These are phyloP conservation scores for Drosophila bocqueti DNA, from an alignment of 1,140 invertebrate species.

Conservation along the genomic window DNA sequence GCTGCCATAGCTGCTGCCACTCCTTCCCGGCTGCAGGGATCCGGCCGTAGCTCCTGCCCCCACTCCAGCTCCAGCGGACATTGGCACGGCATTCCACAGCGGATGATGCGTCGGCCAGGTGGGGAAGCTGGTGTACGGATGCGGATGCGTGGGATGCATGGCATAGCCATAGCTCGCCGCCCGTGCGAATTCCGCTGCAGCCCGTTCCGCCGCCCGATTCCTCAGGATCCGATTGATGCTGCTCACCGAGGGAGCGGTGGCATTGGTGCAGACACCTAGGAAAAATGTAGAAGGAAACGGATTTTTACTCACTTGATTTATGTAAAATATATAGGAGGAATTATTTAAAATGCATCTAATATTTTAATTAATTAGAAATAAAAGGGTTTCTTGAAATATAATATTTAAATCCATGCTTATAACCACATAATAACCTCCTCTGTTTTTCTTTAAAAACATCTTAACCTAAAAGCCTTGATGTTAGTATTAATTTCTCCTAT, in stretches of 20 bases:
- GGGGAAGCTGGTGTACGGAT: constrained; percentile 88
- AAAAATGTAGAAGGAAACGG: background rate
- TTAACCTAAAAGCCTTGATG: no score
- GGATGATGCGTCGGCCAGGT: constrained; percentile 79
- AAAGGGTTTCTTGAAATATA: no score
- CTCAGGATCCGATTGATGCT: constrained; percentile 96
- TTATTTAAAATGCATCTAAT: no score
- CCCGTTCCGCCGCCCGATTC: constrained; percentile 96
- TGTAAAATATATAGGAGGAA: background rate
- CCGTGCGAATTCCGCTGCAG: constrained; percentile 95
- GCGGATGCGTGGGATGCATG: constrained; percentile 89
- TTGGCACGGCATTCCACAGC: constrained; percentile 70
- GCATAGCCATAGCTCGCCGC: constrained; percentile 95
- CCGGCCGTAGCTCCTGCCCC: background rate
- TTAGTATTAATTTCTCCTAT: no score
- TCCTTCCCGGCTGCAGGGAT: constrained; percentile 15
- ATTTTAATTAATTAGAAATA: no score
- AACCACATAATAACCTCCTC: no score
- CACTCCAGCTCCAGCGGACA: constrained; percentile 26
- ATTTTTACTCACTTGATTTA: background rate
- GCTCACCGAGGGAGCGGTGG: constrained; percentile 95
- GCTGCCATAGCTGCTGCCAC: constrained; percentile 41
- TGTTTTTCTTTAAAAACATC: no score
- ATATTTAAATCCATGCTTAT: no score
- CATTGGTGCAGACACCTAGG: constrained; percentile 93